Evolutionary conservation across 2,113 vertebrate species (phyloP).

Genomic region (Nothobranchius kuhntae): DNA sequence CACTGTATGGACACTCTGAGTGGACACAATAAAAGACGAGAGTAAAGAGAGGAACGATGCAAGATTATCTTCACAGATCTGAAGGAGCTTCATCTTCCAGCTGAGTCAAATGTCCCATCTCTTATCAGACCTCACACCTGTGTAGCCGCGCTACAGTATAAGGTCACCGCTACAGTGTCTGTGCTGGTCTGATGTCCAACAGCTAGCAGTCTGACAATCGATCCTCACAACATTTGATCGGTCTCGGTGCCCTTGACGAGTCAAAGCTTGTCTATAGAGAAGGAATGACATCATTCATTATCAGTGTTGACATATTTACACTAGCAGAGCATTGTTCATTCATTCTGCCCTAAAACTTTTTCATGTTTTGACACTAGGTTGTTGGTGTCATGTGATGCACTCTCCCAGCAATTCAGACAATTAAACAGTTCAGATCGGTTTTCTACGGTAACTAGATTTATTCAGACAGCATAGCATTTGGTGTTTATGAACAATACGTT

Average conservation of each 20-base stretch:
- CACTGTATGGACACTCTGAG: neutral
- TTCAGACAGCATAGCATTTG: neutral
- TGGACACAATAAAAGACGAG: neutral
- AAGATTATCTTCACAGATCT: constrained; percentile 21
- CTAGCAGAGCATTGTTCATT: constrained; percentile 1
- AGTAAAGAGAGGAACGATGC: constrained; percentile 7
- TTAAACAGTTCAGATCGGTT: too few species aligned
- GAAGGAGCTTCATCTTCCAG: constrained; percentile 1
- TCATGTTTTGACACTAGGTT: neutral
- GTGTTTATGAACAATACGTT: neutral
- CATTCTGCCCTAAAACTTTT: neutral
- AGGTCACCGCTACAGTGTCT: constrained; percentile 26
- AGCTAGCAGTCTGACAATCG: constrained; percentile 18
- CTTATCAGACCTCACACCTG: constrained; percentile 47
- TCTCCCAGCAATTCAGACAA: too few species aligned
- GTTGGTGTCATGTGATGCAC: neutral
- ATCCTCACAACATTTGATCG: constrained; percentile 25
- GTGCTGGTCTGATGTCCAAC: constrained; percentile 13
- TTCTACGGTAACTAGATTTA: neutral
- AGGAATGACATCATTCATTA: constrained; percentile 17
- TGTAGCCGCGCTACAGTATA: constrained; percentile 15
- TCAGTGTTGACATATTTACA: neutral
- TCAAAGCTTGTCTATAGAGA: constrained; percentile 14
- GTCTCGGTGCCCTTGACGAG: constrained; percentile 42
- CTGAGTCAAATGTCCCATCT: constrained; percentile 19